phyloP scores from a whole-genome alignment of 64 coral and sea anemone species.

The Actinia tenebrosa region DNA sequence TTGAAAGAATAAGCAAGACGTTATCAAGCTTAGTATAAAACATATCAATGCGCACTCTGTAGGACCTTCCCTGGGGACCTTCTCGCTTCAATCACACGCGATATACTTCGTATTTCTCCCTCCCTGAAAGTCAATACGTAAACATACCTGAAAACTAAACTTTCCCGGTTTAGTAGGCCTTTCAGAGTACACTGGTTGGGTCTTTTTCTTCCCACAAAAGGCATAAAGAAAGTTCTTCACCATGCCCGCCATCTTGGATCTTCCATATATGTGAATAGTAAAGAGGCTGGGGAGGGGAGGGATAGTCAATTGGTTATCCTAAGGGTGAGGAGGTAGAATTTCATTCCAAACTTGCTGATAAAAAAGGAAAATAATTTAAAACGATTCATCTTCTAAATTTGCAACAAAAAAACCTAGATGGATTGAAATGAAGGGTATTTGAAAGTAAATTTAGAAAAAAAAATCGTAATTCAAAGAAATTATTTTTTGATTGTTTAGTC shows the following conservation, averaged over 20 bases:
- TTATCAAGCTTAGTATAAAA: too few species aligned
- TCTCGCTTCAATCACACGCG: too few species aligned
- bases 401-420: neutral
- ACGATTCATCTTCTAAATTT: neutral
- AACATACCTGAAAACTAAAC: slow-evolving; percentile 78
- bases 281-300: neutral
- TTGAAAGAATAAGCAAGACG: too few species aligned
- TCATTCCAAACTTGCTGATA: neutral
- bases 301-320: neutral
- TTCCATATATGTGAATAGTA: neutral
- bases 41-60: too few species aligned
- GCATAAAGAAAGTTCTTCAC: slow-evolving; percentile 96
- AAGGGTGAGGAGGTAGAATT: neutral
- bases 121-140: neutral
- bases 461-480: neutral
- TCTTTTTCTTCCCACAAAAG: slow-evolving; percentile 94
- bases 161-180: slow-evolving; percentile 59
- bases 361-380: neutral
- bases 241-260: slow-evolving; percentile 79
- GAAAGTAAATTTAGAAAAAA: neutral
- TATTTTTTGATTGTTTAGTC: neutral
- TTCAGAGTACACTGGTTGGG: slow-evolving; percentile 74
- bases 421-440: too few species aligned
- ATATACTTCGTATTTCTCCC: too few species aligned
- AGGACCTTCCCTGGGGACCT: too few species aligned